Evolutionary conservation across 2,113 vertebrate genomes (phyloP).

Genomic region (Rhodinocichla rosea): DNA sequence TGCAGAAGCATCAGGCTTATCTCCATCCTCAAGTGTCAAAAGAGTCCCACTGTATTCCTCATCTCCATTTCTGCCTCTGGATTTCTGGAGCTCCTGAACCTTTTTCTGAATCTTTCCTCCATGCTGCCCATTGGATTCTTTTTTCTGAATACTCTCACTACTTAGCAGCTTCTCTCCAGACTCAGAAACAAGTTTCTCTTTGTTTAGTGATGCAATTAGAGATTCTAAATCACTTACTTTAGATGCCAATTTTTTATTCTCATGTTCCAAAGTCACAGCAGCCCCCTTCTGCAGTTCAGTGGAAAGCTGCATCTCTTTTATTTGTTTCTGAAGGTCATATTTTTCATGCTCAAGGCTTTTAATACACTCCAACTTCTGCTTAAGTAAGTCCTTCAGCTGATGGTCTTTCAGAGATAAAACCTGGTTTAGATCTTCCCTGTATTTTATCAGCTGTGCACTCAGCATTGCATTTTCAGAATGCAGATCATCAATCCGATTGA

Average conservation of each 20-base stretch:
- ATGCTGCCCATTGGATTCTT: not conserved
- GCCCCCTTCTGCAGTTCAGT: conserved; percentile 60
- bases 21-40: conserved; percentile 10
- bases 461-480: conserved; percentile 91
- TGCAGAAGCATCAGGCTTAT: conserved; percentile 37
- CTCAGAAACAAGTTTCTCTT: conserved; percentile 56
- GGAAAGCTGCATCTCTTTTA: conserved; percentile 61
- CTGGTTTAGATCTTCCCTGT: conserved; percentile 87
- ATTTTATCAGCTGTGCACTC: conserved; percentile 83
- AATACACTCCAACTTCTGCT: conserved; percentile 83
- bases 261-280: conserved; percentile 38
- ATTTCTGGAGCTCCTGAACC: conserved; percentile 47
- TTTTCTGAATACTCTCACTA: conserved; percentile 33
- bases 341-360: conserved; percentile 82
- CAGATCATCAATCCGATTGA: conserved; percentile 85
- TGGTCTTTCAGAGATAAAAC: conserved; percentile 87
- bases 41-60: conserved; percentile 49
- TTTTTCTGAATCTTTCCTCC: conserved; percentile 43
- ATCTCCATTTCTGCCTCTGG: conserved; percentile 53
- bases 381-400: conserved; percentile 84
- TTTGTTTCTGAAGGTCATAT: conserved; percentile 63
- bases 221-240: conserved; percentile 70
- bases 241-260: conserved; percentile 70
- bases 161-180: conserved; percentile 54
- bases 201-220: conserved; percentile 64